phyloP scores from a whole-genome alignment of 35 echinoderm and acorn worm species.

The Holothuria glaberrima region DNA sequence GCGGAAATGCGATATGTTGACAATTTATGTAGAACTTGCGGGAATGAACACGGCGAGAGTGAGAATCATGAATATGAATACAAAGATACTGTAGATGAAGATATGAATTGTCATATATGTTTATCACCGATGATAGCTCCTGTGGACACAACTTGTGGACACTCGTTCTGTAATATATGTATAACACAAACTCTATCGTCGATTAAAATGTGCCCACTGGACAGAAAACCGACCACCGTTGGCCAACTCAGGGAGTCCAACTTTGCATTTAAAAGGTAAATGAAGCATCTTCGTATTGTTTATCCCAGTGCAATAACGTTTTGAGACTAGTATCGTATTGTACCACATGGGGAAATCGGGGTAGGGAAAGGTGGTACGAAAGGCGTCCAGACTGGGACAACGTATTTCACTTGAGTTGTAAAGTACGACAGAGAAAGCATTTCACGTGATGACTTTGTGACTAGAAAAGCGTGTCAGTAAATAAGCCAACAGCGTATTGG shows the following conservation, averaged over 20 bases:
- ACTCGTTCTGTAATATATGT: conserved; percentile 7
- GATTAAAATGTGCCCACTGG: conserved; percentile 49
- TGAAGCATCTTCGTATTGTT: background rate
- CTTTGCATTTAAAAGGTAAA: conserved; percentile 29
- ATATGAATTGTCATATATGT: conserved; percentile 36
- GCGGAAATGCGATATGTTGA: conserved; percentile 26
- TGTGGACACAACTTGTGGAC: conserved; percentile 23
- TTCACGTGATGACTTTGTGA: too few relatives aligned
- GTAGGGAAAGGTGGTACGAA: too few relatives aligned
- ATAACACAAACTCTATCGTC: conserved; percentile 24
- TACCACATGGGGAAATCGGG: too few relatives aligned
- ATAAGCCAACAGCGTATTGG: too few relatives aligned
- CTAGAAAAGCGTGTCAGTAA: too few relatives aligned
- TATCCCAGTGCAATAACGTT: background rate
- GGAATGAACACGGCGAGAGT: background rate
- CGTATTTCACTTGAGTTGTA: too few relatives aligned
- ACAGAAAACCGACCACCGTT: conserved; percentile 30
- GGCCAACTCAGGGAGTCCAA: conserved; percentile 33
- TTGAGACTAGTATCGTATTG: too few relatives aligned
- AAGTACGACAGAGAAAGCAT: too few relatives aligned
- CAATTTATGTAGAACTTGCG: background rate
- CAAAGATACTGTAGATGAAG: conserved; percentile 23
- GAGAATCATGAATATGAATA: conserved; percentile 53
- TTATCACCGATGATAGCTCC: conserved; percentile 28
- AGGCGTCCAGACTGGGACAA: too few relatives aligned